Conservation (phyloP, 2,888 invertebrate species). For the Tineola bisselliella region DNA sequence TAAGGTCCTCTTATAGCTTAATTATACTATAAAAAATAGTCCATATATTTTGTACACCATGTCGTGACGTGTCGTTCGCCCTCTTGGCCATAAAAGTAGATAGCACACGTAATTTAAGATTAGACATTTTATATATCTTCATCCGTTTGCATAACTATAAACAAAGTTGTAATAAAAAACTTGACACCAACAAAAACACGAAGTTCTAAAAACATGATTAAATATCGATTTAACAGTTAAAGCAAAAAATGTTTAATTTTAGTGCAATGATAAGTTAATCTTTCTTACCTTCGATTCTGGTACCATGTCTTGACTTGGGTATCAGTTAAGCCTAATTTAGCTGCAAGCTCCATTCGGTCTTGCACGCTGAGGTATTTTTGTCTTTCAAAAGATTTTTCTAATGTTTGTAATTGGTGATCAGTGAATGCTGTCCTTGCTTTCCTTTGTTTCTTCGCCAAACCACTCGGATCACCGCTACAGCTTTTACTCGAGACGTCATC, state of each 20-base stretch:
- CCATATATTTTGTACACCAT: no score
- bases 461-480: conserved; percentile 52
- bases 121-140: no score
- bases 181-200: no score
- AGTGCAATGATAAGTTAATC: conserved; percentile 22
- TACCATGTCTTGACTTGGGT: conserved; percentile 99
- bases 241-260: background rate
- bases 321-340: conserved; percentile 94
- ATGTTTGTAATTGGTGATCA: conserved; percentile 94
- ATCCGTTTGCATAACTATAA: no score
- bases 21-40: no score
- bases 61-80: no score
- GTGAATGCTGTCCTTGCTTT: conserved; percentile 99
- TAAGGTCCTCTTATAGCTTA: no score
- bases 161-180: no score
- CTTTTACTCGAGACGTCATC: conserved; percentile 72
- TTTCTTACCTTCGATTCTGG: conserved; percentile 94
- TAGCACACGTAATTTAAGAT: no score
- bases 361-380: conserved; percentile 98
- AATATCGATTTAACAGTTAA: no score
- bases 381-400: conserved; percentile 96
- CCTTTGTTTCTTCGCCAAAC: conserved; percentile 89
- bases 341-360: conserved; percentile 97
- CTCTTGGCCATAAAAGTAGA: no score
- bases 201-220: no score